Conservation (phyloP, 2,797 vertebrate genomes). For the Poeciliopsis paucimaculata region DNA sequence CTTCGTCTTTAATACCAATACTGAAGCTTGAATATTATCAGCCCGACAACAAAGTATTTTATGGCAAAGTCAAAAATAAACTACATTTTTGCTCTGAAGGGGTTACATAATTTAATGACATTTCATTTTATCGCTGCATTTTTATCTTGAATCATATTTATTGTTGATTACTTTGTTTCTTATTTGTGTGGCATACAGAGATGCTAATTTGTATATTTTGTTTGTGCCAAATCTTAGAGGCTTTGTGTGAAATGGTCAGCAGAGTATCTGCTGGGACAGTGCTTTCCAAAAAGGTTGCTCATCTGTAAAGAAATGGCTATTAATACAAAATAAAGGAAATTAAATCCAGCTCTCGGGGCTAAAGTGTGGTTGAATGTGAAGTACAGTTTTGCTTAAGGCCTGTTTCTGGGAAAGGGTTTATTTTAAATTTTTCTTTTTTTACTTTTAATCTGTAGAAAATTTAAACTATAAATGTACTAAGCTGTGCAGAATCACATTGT, state of each 20-base stretch:
- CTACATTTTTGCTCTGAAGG: slow-evolving; percentile 38
- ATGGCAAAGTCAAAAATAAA: slow-evolving; percentile 2
- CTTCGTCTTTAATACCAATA: slow-evolving; percentile 1
- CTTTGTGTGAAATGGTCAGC: slow-evolving; percentile 57
- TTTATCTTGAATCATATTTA: slow-evolving; percentile 50
- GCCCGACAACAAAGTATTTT: slow-evolving; percentile 12
- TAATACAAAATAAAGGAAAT: slow-evolving; percentile 80
- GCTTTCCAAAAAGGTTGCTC: slow-evolving; percentile 60
- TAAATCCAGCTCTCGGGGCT: slow-evolving; percentile 7
- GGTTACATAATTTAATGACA: slow-evolving; percentile 11
- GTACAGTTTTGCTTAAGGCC: background rate
- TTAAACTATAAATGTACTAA: background rate
- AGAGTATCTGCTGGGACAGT: slow-evolving; percentile 62
- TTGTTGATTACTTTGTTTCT: slow-evolving; percentile 53
- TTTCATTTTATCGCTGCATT: slow-evolving; percentile 16
- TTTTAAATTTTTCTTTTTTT: no score
- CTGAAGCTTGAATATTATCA: slow-evolving; percentile 15
- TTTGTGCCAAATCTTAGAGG: slow-evolving; percentile 78
- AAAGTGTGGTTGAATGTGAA: background rate
- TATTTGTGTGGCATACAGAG: slow-evolving; percentile 62
- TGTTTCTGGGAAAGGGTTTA: background rate
- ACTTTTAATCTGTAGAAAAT: background rate
- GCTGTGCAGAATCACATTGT: background rate
- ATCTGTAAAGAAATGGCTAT: slow-evolving; percentile 63
- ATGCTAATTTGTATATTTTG: slow-evolving; percentile 61